phyloP scores from a whole-genome alignment of 2,797 vertebrate species.

The Pangasius macronema region DNA sequence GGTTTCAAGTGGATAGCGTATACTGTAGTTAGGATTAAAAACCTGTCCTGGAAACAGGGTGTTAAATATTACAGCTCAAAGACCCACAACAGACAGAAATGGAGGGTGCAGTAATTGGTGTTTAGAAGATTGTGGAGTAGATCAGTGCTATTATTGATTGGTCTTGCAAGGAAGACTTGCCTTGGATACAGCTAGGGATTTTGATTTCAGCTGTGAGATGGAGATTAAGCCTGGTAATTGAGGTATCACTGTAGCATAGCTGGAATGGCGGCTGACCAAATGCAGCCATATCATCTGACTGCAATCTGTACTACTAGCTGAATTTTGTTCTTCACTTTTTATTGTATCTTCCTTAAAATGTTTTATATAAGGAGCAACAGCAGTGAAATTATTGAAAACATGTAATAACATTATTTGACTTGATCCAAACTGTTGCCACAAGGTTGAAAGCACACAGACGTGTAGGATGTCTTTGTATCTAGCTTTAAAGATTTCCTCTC shows the following conservation, averaged over 20 bases:
- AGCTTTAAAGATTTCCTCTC: background rate
- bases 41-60: background rate
- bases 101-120: slow-evolving; percentile 30
- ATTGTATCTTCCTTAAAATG: background rate
- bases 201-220: slow-evolving; percentile 35
- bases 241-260: background rate
- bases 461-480: background rate
- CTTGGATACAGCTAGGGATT: slow-evolving; percentile 53
- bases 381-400: background rate
- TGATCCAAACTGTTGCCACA: background rate
- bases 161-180: slow-evolving; percentile 46
- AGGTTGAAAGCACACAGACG: no score
- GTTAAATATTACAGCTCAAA: slow-evolving; percentile 48
- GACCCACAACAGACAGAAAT: slow-evolving; percentile 41
- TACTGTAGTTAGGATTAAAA: slow-evolving; percentile 27
- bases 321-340: slow-evolving; percentile 7
- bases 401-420: background rate
- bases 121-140: slow-evolving; percentile 7
- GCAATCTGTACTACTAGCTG: background rate
- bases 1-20: background rate
- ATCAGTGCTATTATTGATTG: slow-evolving; percentile 51
- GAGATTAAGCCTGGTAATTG: background rate
- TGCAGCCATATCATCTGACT: background rate
- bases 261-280: slow-evolving; percentile 17
- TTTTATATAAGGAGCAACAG: background rate